These are phyloP conservation scores for Arothron firmamentum DNA, from an alignment of 2,113 vertebrate genomes.

Conservation along the genomic window DNA sequence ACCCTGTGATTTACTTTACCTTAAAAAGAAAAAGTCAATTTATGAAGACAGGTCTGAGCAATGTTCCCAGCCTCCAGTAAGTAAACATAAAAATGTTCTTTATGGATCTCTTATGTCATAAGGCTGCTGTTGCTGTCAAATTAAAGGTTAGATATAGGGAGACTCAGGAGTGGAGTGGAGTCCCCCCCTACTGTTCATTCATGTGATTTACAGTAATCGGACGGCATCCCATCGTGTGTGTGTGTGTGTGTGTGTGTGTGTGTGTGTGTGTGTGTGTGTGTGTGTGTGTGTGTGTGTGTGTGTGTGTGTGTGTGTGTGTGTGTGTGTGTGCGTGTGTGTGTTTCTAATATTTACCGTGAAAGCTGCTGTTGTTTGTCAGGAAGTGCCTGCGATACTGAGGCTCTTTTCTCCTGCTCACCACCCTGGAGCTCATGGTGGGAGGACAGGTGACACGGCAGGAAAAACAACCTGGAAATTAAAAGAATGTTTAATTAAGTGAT, in stretches of 20 bases:
- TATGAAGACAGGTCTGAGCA: too few relatives aligned
- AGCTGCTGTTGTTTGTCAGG: constrained; percentile 86
- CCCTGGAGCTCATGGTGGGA: constrained; percentile 81
- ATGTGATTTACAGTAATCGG: constrained; percentile 25
- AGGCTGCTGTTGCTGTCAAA: background rate
- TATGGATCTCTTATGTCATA: background rate
- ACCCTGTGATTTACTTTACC: too few relatives aligned
- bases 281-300: background rate
- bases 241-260: background rate
- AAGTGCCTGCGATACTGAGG: constrained; percentile 91
- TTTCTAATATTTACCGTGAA: constrained; percentile 81
- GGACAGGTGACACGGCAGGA: background rate
- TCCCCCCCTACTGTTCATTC: constrained; percentile 66
- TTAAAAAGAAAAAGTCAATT: too few relatives aligned
- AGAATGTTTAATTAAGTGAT: background rate
- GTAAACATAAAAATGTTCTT: too few relatives aligned
- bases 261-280: background rate
- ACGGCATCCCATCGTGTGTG: background rate
- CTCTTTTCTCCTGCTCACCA: constrained; percentile 74
- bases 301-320: constrained; percentile 6
- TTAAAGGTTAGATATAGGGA: background rate
- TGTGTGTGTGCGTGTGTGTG: constrained; percentile 1
- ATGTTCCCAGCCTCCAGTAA: background rate
- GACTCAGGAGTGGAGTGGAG: constrained; percentile 22
- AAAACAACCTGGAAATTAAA: constrained; percentile 8